Evolutionary conservation across 2,888 invertebrate species (phyloP), one percentile per base, ranked within the genome.

Genomic region (Tenthredo amoena): DNA sequence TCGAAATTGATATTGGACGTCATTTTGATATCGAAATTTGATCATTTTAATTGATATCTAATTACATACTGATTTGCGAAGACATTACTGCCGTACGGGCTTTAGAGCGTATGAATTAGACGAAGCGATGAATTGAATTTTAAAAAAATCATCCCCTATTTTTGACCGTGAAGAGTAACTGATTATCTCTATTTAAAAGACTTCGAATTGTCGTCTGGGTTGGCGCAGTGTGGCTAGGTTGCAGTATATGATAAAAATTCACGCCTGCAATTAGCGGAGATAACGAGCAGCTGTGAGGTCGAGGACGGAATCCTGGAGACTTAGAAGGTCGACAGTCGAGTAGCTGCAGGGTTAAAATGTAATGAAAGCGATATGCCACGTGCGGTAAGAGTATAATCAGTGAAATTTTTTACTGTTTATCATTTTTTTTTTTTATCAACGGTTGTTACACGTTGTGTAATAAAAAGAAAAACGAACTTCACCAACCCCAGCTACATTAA

Each of bases 261-360:
- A 68, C 68, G 86, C 85, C 87, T 88, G 87, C 89, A 91, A 90
- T 91, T 91, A 91, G 88, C 87, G 86, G 74, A 86, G 85, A 88
- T 89, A 91, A 91, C 88, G 89, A 91, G 89, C 86, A 68, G 62
- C 10, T 62, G 6, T 26, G n/a, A 74, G 74, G 74, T 74, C 40
- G 74, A 43, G 74, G 40, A 43, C 74, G 26, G 3, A 43, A 18
- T 43, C 43, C 2, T 21, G 21, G 43, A 21, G 31, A 74, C 74
- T 21, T 10, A 26, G 40, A 40, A 74, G 74, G 74, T 74, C 74
- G 47, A 12, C 1, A 43, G 43, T 74, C 21, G n/a, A 40, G 21
- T 74, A 21, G 7, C 18, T 18, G 40, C n/a, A 21, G 21, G 10
- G 43, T 21, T 40, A 7, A 21, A 21, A 43, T 43, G n/a, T 18